Evolutionary conservation across 2,888 invertebrate species (phyloP).

Genomic region (Pteria penguin): DNA sequence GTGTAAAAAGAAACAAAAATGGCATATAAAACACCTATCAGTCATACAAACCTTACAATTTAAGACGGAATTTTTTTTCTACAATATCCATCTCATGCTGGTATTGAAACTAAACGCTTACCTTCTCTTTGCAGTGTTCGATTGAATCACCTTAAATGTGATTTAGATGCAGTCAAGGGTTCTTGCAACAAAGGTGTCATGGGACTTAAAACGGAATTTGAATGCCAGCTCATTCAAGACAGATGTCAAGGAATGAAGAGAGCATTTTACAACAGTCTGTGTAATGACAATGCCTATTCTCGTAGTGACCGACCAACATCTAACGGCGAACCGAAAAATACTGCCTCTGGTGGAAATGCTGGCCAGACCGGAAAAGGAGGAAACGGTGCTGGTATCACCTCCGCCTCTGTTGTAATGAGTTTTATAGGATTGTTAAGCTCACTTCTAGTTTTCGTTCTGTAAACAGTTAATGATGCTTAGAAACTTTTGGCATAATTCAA

Average conservation of each 20-base stretch:
- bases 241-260: slow-evolving; percentile 57
- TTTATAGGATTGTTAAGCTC: not conserved
- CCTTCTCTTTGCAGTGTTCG: slow-evolving; percentile 48
- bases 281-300: slow-evolving; percentile 54
- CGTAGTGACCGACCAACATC: slow-evolving; percentile 24
- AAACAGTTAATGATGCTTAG: too few species aligned
- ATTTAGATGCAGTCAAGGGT: slow-evolving; percentile 53
- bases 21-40: too few species aligned
- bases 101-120: too few species aligned
- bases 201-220: slow-evolving; percentile 59
- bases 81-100: not conserved
- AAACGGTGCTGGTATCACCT: not conserved
- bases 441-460: not conserved
- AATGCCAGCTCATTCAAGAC: slow-evolving; percentile 56
- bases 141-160: slow-evolving; percentile 58
- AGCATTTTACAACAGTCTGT: slow-evolving; percentile 48
- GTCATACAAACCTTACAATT: too few species aligned
- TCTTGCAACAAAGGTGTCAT: slow-evolving; percentile 46
- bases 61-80: not conserved
- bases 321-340: slow-evolving; percentile 5
- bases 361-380: slow-evolving; percentile 16
- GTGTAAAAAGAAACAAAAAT: too few species aligned
- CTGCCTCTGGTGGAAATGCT: not conserved
- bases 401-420: not conserved
- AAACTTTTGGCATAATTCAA: too few species aligned